Base-by-base conservation (phyloP, 2,888 invertebrate genomes). In the Thymelicus acteon region DNA sequence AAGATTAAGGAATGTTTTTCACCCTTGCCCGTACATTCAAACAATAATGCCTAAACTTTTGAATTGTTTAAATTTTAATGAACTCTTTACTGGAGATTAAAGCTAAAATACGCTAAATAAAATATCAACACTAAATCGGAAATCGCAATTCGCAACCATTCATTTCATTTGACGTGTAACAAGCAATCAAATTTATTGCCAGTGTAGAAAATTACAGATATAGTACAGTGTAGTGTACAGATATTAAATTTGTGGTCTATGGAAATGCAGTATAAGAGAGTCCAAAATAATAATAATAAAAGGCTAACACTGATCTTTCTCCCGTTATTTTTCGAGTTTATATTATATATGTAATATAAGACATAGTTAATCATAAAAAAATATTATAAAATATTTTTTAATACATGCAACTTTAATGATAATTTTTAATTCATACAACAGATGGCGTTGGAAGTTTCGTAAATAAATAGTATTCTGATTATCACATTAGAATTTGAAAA, bases 1-100 rank as follows among this genome's bases (percentile, higher is more conserved):
- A 85, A 76, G 87, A 77, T 78, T 85, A 85, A 76, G 87, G 85
- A 90, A 88, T 76, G 75, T 70, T 77, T 52, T 67, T 73, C 72
- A 64, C 61, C 52, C 61, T 49, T 47, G 65, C 65, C 70, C 74
- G 75, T 63, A 76, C 77, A 78, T 77, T 48, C 67, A 72, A 75
- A 74, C 47, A 58, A 63, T 31, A 58, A 39, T 48, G 3, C 13
- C 19, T 19, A 57, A 62, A 48, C 58, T 63, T 37, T 24, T 37
- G 10, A 39, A 57, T 37, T 44, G n/a, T 63, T 13, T 10, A 47
- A 5, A 37, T 47, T 57, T 1, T 19, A 52, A 52, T 52, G 37
- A 39, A 63, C 37, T 69, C 63, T 69, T 69, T 69, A 69, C 69
- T 57, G 48, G 47, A 7, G 63, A 48, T 48, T 48, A 58, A 37